Base-by-base conservation (phyloP, 2,888 invertebrate species). In the Thecophora atra region DNA sequence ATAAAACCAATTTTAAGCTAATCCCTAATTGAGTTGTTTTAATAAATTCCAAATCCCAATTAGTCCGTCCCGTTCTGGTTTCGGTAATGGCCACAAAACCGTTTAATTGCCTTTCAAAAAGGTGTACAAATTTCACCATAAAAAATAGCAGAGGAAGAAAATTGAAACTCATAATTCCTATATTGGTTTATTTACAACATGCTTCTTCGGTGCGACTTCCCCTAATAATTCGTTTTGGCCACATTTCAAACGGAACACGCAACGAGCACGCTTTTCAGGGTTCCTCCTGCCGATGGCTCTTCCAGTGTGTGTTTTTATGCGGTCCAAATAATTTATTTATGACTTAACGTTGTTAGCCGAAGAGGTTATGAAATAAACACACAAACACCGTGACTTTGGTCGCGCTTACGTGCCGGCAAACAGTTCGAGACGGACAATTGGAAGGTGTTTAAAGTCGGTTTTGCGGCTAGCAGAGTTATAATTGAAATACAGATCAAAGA, bases 371-470 rank as follows among this genome's bases (percentile, higher is more conserved):
- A n/a, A n/a, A n/a, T n/a, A n/a, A n/a, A n/a, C n/a, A n/a, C n/a
- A n/a, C n/a, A n/a, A n/a, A 64, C 64, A 24, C 44, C 13, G 7
- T 21, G 21, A 15, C 21, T 60, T 30, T 17, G 3, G 28, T 6
- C 28, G 6, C 1, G n/a, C 13, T 60, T 60, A 30, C 60, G 30
- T 60, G 28, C 60, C n/a, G 30, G 15, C 56, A 37, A 19, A n/a
- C n/a, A 37, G n/a, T 62, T 62, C 15, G 42, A 42, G 62, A 37
- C 37, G 37, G 37, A 2, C 42, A 19, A 37, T 13, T 64, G 17
- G 44, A 47, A 64, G 64, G 64, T 47, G 64, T 64, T 44, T 42
- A 44, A 8, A 47, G 54, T 67, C 67, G 21, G 56, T 37, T 54
- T 67, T 37, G 67, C 15, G 37, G 67, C 52, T 54, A 37, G 11